These are phyloP conservation scores for Macropis europaea DNA, from an alignment of 2,888 invertebrate species.

Conservation along the genomic window DNA sequence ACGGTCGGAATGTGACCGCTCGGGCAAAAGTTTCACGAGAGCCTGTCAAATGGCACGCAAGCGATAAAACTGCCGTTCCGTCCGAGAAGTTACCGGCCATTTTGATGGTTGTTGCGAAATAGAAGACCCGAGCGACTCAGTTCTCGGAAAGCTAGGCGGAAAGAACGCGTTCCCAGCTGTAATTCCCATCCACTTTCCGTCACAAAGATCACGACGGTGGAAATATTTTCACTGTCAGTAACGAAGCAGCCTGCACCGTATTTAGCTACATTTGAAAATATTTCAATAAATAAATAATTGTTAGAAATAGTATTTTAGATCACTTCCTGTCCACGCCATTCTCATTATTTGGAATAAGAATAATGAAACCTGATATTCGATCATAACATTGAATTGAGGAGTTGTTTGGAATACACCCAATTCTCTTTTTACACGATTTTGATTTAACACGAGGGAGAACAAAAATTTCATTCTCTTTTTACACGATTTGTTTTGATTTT, in stretches of 20 bases:
- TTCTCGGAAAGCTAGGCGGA: slow-evolving; percentile 30
- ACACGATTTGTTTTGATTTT: too few species aligned
- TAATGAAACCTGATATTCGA: too few species aligned
- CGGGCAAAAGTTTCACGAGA: not conserved
- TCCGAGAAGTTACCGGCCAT: slow-evolving; percentile 16
- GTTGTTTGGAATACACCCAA: too few species aligned
- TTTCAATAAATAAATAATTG: too few species aligned
- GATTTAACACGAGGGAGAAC: too few species aligned
- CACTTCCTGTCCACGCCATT: too few species aligned
- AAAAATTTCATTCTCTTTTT: too few species aligned
- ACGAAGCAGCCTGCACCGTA: not conserved
- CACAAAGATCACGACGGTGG: slow-evolving; percentile 24
- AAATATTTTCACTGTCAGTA: slow-evolving; percentile 34
- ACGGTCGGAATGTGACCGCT: not conserved
- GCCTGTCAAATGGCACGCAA: not conserved
- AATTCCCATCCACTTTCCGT: slow-evolving; percentile 36
- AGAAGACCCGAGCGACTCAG: slow-evolving; percentile 2
- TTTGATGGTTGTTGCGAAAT: not conserved
- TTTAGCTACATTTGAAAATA: too few species aligned
- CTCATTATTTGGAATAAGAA: too few species aligned
- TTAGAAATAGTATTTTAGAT: too few species aligned
- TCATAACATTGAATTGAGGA: too few species aligned
- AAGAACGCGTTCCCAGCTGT: slow-evolving; percentile 17
- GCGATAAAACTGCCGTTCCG: slow-evolving; percentile 13
- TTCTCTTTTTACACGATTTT: too few species aligned